Conservation (phyloP, 2,888 invertebrate species). For the Erynnis tages region DNA sequence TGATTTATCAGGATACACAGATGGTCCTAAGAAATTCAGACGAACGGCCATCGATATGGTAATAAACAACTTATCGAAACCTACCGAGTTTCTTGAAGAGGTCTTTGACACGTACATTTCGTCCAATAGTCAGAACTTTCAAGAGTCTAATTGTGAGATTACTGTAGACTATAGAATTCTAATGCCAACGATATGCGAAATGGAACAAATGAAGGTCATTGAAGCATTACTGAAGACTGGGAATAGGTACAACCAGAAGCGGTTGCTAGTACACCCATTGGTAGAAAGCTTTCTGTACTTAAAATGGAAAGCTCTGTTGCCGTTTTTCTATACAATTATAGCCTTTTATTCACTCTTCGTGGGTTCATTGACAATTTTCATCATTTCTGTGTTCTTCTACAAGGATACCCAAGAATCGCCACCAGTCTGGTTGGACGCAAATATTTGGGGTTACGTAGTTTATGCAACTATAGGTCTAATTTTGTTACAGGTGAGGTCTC, state of each 20-base stretch:
- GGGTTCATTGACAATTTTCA: constrained; percentile 70
- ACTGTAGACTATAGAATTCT: constrained; percentile 75
- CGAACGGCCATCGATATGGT: constrained; percentile 78
- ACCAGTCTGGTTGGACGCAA: constrained; percentile 52
- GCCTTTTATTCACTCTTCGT: constrained; percentile 74
- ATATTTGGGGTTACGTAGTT: constrained; percentile 62
- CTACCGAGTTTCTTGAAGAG: constrained; percentile 75
- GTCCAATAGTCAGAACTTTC: constrained; percentile 65
- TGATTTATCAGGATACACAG: constrained; percentile 64
- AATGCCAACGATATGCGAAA: constrained; percentile 65
- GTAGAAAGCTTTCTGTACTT: constrained; percentile 80
- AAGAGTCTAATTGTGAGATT: constrained; percentile 67
- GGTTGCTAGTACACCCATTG: constrained; percentile 78
- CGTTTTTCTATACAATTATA: constrained; percentile 78
- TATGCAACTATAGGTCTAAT: constrained; percentile 60
- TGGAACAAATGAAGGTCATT: constrained; percentile 80
- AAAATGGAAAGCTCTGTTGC: constrained; percentile 79
- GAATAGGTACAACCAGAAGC: constrained; percentile 69
- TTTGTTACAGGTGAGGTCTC: constrained; percentile 60
- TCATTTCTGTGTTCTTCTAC: constrained; percentile 71
- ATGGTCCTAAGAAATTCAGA: constrained; percentile 60
- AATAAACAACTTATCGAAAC: constrained; percentile 74
- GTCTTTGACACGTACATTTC: constrained; percentile 76
- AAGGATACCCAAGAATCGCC: constrained; percentile 54
- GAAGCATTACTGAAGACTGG: constrained; percentile 78